Percentiles rank a stretch among this genome's conserved stretches.
phyloP scores from a whole-genome alignment of 2,797 vertebrate species.

The Pristis pectinata region DNA sequence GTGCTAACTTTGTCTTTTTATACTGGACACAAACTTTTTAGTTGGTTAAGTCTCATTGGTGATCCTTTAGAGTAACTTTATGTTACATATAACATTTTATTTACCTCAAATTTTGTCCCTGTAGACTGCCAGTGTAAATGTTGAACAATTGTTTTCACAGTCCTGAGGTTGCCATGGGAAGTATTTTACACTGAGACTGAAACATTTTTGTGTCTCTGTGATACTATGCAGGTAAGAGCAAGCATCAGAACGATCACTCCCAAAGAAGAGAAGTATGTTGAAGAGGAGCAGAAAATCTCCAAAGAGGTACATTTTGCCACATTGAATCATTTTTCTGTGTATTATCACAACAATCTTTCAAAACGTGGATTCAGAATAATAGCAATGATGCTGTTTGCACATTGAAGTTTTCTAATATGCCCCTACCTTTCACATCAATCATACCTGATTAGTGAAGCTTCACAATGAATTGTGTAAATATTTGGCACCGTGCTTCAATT shows the following conservation, averaged over 20 bases:
- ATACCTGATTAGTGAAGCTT: not conserved
- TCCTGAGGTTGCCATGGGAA: not conserved
- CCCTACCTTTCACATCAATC: not conserved
- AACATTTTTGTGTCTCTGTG: slow-evolving; percentile 11
- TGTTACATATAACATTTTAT: not conserved
- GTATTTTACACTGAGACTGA: slow-evolving; percentile 19
- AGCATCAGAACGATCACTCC: slow-evolving; percentile 87
- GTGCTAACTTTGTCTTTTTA: slow-evolving; percentile 78
- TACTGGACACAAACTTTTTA: slow-evolving; percentile 62
- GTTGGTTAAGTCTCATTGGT: not conserved
- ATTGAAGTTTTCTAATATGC: not conserved
- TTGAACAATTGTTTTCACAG: not conserved
- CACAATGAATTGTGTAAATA: not conserved
- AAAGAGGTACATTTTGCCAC: slow-evolving; percentile 77
- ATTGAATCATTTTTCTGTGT: not conserved
- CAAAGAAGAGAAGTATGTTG: slow-evolving; percentile 94
- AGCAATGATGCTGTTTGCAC: not conserved
- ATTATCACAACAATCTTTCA: not conserved
- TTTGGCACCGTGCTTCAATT: not conserved
- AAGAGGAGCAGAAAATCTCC: slow-evolving; percentile 92
- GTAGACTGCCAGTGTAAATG: not conserved
- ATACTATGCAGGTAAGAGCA: slow-evolving; percentile 78
- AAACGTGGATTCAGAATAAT: not conserved
- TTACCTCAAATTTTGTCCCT: not conserved
- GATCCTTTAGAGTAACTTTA: not conserved